Percentiles rank a stretch among this genome's conserved stretches.
Evolutionary conservation across 1,140 invertebrate genomes (phyloP).

Genomic region (Eurytemora carolleeae): DNA sequence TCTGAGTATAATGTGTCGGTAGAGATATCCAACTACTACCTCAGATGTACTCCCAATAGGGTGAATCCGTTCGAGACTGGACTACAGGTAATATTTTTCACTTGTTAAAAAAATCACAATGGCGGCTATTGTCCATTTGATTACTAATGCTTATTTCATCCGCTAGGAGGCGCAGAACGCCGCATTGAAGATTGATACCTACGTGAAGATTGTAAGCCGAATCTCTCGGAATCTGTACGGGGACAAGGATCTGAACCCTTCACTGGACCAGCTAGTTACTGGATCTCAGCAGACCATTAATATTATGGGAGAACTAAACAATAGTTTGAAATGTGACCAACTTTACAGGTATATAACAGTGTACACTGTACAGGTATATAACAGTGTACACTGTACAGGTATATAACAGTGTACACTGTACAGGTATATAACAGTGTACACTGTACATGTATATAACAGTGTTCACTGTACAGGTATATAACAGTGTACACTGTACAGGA

Average conservation of each 20-base stretch:
- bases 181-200: not conserved
- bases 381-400: no score
- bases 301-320: constrained; percentile 6
- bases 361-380: no score
- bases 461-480: no score
- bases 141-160: no score
- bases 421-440: no score
- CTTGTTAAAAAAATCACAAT: no score
- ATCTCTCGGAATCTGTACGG: constrained; percentile 4
- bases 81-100: constrained; percentile 2
- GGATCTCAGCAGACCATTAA: not conserved
- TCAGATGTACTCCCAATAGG: not conserved
- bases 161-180: constrained; percentile 1
- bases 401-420: no score
- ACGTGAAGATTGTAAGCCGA: not conserved
- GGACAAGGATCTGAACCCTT: not conserved
- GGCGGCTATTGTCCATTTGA: no score
- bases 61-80: not conserved
- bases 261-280: not conserved
- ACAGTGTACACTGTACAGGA: no score
- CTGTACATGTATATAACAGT: no score
- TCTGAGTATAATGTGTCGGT: not conserved
- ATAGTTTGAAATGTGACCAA: constrained; percentile 1
- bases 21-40: constrained; percentile 8
- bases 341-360: constrained; percentile 7